These are phyloP conservation scores for Callyntrura sp. DNA, from an alignment of 2,888 invertebrate genomes.

Conservation along the genomic window DNA sequence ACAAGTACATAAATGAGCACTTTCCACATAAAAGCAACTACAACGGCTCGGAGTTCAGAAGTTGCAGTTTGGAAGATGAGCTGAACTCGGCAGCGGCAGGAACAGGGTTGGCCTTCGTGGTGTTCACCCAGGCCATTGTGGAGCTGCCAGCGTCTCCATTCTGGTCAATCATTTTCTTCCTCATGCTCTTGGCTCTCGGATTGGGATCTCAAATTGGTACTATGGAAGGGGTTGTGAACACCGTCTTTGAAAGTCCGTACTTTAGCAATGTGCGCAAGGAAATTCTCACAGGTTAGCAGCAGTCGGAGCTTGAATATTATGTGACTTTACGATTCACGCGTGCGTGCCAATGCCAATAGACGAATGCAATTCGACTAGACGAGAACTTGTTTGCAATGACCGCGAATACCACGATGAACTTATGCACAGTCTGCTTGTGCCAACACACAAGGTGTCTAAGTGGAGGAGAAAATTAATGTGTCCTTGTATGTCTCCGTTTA, in stretches of 20 bases:
- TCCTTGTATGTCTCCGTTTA: no score
- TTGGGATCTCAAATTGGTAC: slow-evolving; percentile 98
- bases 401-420: no score
- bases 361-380: no score
- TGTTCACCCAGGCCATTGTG: slow-evolving; percentile 98
- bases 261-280: slow-evolving; percentile 96
- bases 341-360: no score
- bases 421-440: no score
- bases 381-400: no score
- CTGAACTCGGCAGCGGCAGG: slow-evolving; percentile 97
- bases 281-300: slow-evolving; percentile 91
- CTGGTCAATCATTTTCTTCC: slow-evolving; percentile 98
- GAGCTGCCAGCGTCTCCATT: slow-evolving; percentile 97
- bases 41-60: slow-evolving; percentile 86
- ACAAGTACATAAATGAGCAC: slow-evolving; percentile 70
- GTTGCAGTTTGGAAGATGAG: slow-evolving; percentile 91
- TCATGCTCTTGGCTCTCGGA: slow-evolving; percentile 97
- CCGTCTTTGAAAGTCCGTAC: slow-evolving; percentile 96
- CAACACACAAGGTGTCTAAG: no score
- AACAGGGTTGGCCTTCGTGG: slow-evolving; percentile 97
- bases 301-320: background rate
- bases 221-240: slow-evolving; percentile 98
- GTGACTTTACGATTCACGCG: no score
- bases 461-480: no score
- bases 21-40: slow-evolving; percentile 73